phyloP scores from a whole-genome alignment of 64 coral and sea anemone species.

The Anthopleura sola region DNA sequence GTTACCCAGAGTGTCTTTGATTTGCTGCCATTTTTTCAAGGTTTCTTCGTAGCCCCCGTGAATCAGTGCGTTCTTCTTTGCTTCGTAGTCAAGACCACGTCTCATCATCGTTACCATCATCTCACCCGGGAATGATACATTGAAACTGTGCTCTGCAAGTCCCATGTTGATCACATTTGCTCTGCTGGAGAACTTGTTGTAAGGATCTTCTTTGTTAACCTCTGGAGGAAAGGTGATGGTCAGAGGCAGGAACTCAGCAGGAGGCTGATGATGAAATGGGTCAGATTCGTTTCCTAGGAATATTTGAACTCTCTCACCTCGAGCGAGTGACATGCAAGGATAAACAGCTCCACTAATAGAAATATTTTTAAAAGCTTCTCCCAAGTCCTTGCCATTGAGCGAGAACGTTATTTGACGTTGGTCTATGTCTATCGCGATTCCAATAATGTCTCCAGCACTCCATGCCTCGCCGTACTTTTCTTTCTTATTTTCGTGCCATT shows the following conservation, averaged over 20 bases:
- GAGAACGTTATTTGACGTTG: conserved; percentile 43
- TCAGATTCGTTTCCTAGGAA: conserved; percentile 52
- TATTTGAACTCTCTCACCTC: conserved; percentile 56
- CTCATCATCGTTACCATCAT: conserved; percentile 76
- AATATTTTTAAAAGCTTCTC: conserved; percentile 49
- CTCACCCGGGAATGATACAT: conserved; percentile 61
- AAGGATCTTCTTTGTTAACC: background rate
- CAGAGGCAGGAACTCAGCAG: conserved; percentile 34
- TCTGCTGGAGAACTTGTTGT: conserved; percentile 50
- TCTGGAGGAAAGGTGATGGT: conserved; percentile 17
- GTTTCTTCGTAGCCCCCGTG: conserved; percentile 63
- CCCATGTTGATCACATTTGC: conserved; percentile 65
- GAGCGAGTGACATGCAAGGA: conserved; percentile 64
- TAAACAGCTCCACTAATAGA: conserved; percentile 44
- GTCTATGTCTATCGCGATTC: conserved; percentile 55
- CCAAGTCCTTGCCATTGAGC: conserved; percentile 67
- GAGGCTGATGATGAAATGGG: conserved; percentile 47
- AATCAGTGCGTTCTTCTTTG: conserved; percentile 69
- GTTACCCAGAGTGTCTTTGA: conserved; percentile 25
- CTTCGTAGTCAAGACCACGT: conserved; percentile 60
- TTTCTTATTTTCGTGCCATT: conserved; percentile 62
- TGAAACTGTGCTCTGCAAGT: conserved; percentile 58
- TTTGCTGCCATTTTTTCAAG: conserved; percentile 49
- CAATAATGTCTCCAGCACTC: conserved; percentile 58
- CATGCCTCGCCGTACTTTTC: conserved; percentile 51